Base-by-base conservation (phyloP, 2,888 invertebrate genomes). In the Tillus elongatus region DNA sequence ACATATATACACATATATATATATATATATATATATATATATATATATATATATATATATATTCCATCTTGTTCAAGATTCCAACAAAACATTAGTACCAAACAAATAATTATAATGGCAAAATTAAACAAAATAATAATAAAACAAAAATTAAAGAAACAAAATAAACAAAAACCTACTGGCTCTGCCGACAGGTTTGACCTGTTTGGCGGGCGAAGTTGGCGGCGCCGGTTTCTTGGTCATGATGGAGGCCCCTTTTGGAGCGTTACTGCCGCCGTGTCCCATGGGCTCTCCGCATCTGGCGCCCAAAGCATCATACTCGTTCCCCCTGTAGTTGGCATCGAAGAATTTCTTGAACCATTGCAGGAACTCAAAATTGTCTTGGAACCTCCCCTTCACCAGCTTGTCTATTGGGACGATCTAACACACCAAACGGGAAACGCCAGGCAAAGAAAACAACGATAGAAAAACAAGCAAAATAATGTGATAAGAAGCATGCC, bases 281-380 rank as follows among this genome's bases (percentile, higher is more conserved):
- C 89, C 90, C 80, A 91, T 81, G 37, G 77, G 74, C 61, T 87
- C 83, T 54, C 90, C 89, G 58, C 83, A 86, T 53, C 96, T 77
- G 60, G 85, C 84, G 48, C 76, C 79, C 59, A 88, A 68, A 40
- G 97, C 85, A 70, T 95, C 90, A 69, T 97, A 97, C 49, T 91
- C 90, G 60, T 79, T 75, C 63, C 92, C 93, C 67, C 86, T 84
- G 74, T 92, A 95, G 77, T 98, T 98, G 58, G 95, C 95, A 72
- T 97, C 96, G 73, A 95, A 97, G 74, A 97, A 96, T 70, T 95
- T 93, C 79, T 97, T 96, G 79, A 97, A 97, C 96, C 96, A 97
- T 75, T 97, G 96, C 58, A 97, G 83, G 74, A 96, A 96, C 71
- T 97, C 96, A 79, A 97, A 97, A 76, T 97, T 97, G 77, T 97